Evolutionary conservation across 2,113 vertebrate genomes (phyloP), one percentile per base, ranked within the genome.

Genomic region (Platichthys flesus): DNA sequence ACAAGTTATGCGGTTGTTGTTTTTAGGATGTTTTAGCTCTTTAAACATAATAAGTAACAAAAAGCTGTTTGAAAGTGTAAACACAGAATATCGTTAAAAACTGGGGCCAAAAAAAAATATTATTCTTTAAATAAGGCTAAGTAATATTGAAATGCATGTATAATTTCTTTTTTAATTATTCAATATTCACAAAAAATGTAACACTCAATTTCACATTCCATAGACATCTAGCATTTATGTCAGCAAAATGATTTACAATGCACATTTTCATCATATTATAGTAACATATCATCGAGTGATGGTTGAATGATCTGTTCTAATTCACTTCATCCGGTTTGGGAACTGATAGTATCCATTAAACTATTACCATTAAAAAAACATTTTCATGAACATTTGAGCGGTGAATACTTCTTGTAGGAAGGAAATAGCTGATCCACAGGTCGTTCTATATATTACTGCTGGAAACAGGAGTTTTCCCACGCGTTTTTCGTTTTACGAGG

Each of bases 391-490:
- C 16, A 52, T 71, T 37, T 52, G 8, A 66, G 28, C 24, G 24
- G 20, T 20, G 24, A 73, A 23, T n/a, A n/a, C 10, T 18, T 62
- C 31, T 24, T 42, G 31, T 31, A 2, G 18, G 21, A 59, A 21
- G 51, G 51, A 68, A 51, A 40, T 16, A 21, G 5, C 3, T 12
- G 16, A 49, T 47, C 5, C 47, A 51, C 47, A 51, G 7, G 16
- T 42, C n/a, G 62, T 45, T 58, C 42, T 51, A 49, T 47, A 52
- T 24, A 13, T 12, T 9, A 26, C 15, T 59, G 31, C 14, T 9
- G 35, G 16, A 40, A 74, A 42, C 35, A 16, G 12, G 31, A 0
- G 9, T 52, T 40, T 74, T 83, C 66, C 54, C 61, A 65, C 52
- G 20, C 3, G 10, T 56, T 15, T 37, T 37, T 20, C 10, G 23